Percentiles rank a stretch among this genome's conserved stretches.
Conservation (phyloP, 2,888 invertebrate genomes). For the Anodontia alba region DNA sequence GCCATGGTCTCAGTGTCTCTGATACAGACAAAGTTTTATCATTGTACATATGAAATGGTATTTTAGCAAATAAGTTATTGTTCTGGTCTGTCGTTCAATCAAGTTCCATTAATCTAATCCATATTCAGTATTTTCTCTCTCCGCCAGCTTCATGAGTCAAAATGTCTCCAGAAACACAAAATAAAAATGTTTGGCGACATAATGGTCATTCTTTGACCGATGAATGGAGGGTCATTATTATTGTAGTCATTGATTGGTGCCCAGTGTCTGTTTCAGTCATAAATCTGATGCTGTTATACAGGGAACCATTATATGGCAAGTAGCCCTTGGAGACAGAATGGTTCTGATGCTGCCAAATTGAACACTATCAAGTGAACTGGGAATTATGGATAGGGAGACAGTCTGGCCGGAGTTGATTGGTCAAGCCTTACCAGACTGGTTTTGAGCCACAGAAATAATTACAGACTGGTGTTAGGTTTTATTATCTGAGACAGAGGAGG, state of each 20-base stretch:
- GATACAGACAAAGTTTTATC: not conserved
- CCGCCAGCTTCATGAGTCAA: not conserved
- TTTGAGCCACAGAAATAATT: constrained; percentile 16
- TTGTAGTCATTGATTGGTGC: not conserved
- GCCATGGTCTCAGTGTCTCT: not conserved
- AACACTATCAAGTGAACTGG: constrained; percentile 17
- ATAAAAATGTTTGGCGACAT: constrained; percentile 13
- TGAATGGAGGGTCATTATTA: constrained; percentile 16
- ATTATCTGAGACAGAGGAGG: constrained; percentile 13
- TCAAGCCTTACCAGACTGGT: constrained; percentile 7
- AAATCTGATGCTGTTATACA: not conserved
- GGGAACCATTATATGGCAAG: constrained; percentile 8
- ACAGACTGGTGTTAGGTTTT: constrained; percentile 17
- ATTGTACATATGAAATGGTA: not conserved
- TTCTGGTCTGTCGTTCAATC: not conserved
- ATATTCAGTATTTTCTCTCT: not conserved
- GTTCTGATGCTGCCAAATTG: constrained; percentile 13
- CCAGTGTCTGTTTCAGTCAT: not conserved
- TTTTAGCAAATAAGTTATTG: constrained; percentile 4
- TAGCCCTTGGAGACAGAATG: constrained; percentile 16
- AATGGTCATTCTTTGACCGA: constrained; percentile 17
- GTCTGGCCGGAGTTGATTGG: constrained; percentile 6
- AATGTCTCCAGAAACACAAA: constrained; percentile 18
- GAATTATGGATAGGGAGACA: constrained; percentile 12
- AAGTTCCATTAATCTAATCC: constrained; percentile 10